Percentiles rank a stretch among this genome's conserved stretches.
Evolutionary conservation across 2,113 vertebrate genomes (phyloP).

Genomic region (Phasianus colchicus): DNA sequence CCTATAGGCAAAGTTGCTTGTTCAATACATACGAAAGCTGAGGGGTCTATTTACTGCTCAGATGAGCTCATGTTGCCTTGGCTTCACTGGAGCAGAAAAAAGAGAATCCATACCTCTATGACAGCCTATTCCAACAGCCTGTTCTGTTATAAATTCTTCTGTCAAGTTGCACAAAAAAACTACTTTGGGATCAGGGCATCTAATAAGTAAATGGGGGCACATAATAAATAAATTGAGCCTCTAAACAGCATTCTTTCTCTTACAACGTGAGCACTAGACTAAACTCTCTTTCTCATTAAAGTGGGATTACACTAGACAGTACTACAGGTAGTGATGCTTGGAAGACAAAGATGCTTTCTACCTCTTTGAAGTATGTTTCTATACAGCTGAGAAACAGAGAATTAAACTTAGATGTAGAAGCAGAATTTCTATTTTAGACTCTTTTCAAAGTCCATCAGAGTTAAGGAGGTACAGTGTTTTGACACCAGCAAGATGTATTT

Average conservation of each 20-base stretch:
- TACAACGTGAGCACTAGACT: background rate
- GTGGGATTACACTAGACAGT: background rate
- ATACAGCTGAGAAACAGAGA: background rate
- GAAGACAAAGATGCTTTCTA: background rate
- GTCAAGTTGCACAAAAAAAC: background rate
- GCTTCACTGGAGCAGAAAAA: background rate
- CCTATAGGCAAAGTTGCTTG: background rate
- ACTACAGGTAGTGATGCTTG: background rate
- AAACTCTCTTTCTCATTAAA: background rate
- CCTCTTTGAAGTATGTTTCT: background rate
- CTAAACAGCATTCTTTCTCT: background rate
- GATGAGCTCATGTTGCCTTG: background rate
- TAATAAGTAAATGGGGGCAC: background rate
- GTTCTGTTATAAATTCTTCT: background rate
- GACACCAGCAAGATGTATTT: background rate
- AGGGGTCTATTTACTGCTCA: background rate
- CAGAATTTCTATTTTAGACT: background rate
- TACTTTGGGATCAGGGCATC: background rate
- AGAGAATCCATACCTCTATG: background rate
- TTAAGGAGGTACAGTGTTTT: background rate
- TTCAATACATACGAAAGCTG: background rate
- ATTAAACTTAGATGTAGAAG: background rate
- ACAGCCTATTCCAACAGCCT: rapidly evolving
- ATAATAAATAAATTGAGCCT: background rate
- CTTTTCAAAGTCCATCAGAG: background rate